phyloP scores from a whole-genome alignment of 2,797 vertebrate species.

The Ispidina lecontei region DNA sequence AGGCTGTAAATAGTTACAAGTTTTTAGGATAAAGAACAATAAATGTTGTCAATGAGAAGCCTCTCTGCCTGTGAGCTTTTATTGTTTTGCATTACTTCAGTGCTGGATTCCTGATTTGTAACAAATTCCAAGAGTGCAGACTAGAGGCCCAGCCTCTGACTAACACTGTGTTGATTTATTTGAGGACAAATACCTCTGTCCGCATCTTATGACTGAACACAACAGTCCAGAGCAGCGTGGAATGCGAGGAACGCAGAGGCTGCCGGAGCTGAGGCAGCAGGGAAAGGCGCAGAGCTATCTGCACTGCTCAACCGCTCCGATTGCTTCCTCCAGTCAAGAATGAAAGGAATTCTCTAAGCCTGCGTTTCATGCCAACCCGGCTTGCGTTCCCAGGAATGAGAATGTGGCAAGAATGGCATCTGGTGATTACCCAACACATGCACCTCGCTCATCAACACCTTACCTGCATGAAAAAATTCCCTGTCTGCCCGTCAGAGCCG shows the following conservation, averaged over 20 bases:
- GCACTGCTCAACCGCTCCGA: conserved; percentile 51
- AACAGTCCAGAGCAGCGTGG: conserved; percentile 70
- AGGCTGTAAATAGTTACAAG: conserved; percentile 17
- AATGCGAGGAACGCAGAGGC: conserved; percentile 79
- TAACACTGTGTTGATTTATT: conserved; percentile 81
- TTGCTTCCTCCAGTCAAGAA: conserved; percentile 74
- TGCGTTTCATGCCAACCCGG: conserved; percentile 56
- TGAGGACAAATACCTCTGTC: conserved; percentile 85
- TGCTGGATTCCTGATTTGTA: conserved; percentile 77
- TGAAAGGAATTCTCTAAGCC: conserved; percentile 70
- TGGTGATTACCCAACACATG: background rate
- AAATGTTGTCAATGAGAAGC: background rate
- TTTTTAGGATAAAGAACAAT: background rate
- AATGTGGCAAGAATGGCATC: conserved; percentile 1
- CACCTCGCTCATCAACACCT: background rate
- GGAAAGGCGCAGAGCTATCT: conserved; percentile 54
- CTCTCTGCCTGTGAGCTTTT: conserved; percentile 39
- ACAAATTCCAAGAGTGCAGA: conserved; percentile 79
- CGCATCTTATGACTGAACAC: conserved; percentile 83
- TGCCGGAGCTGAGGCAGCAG: conserved; percentile 74
- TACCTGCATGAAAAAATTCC: conserved; percentile 45
- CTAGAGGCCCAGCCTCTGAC: conserved; percentile 79
- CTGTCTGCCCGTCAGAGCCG: background rate
- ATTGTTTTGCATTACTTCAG: conserved; percentile 76
- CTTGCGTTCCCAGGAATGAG: conserved; percentile 44